Evolutionary conservation across 2,113 vertebrate species (phyloP).

Genomic region (Theropithecus gelada): DNA sequence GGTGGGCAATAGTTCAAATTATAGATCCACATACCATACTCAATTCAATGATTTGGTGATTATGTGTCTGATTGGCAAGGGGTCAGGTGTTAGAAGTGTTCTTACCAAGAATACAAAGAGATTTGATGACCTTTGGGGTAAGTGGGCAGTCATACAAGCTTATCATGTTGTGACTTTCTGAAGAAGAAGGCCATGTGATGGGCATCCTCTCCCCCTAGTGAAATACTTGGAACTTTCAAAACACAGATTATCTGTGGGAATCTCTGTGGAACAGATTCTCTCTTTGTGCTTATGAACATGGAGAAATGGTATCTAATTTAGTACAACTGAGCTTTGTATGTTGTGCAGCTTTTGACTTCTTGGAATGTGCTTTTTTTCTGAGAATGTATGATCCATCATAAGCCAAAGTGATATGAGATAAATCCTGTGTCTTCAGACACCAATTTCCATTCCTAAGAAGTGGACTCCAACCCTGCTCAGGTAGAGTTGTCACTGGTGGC

Average conservation of each 20-base stretch:
- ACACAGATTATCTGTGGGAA: neutral
- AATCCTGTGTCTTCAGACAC: neutral
- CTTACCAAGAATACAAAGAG: neutral
- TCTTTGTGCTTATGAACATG: neutral
- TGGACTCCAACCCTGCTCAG: neutral
- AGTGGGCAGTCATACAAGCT: neutral
- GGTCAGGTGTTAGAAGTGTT: neutral
- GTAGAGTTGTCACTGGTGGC: neutral
- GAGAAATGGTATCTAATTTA: neutral
- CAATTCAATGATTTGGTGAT: neutral
- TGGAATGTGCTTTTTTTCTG: conserved; percentile 10
- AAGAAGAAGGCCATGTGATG: neutral
- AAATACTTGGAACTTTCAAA: neutral
- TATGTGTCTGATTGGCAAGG: neutral
- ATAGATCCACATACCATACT: neutral
- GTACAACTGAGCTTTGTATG: neutral
- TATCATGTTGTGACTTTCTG: neutral
- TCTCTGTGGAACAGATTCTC: neutral
- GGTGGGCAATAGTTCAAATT: neutral
- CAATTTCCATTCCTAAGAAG: conserved; percentile 4
- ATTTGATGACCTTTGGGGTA: neutral
- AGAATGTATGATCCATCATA: neutral
- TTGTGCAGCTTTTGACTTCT: neutral
- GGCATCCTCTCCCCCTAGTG: neutral
- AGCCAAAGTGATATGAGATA: neutral